Evolutionary conservation across 2,113 vertebrate species (phyloP).

Genomic region (Gallinago media): DNA sequence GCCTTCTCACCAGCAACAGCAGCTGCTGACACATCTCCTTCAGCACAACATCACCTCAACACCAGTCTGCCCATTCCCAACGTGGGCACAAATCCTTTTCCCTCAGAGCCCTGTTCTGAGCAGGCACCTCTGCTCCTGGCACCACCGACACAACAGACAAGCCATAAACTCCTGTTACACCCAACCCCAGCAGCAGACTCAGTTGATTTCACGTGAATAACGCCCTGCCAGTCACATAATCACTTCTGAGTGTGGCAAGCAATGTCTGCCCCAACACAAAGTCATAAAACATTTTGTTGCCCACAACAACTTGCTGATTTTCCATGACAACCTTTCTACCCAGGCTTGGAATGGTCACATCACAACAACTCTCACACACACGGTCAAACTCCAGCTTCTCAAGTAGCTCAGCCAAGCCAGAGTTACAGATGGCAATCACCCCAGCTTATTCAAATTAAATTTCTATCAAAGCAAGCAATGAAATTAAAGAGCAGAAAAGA

Average conservation of each 20-base stretch:
- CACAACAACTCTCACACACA: not conserved
- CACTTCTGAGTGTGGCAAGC: accelerated
- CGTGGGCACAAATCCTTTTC: accelerated
- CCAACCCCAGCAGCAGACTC: not conserved
- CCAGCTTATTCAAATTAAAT: not conserved
- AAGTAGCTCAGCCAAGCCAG: not conserved
- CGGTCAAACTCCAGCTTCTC: not conserved
- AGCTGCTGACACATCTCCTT: not conserved
- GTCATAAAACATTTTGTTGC: accelerated
- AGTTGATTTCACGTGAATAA: accelerated
- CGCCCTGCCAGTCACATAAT: accelerated
- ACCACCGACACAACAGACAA: accelerated
- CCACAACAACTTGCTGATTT: accelerated
- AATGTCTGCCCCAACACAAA: not conserved
- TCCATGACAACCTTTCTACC: accelerated
- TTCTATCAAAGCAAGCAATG: not conserved
- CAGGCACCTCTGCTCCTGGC: accelerated
- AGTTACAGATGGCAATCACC: accelerated
- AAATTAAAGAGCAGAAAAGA: not conserved
- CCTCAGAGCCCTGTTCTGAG: not conserved
- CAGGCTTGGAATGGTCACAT: not conserved
- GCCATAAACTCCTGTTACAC: accelerated
- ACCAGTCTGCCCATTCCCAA: accelerated
- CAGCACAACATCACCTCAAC: not conserved
- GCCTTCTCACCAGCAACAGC: not conserved